phyloP scores from a whole-genome alignment of 2,797 vertebrate genomes.

The Ceryle rudis region DNA sequence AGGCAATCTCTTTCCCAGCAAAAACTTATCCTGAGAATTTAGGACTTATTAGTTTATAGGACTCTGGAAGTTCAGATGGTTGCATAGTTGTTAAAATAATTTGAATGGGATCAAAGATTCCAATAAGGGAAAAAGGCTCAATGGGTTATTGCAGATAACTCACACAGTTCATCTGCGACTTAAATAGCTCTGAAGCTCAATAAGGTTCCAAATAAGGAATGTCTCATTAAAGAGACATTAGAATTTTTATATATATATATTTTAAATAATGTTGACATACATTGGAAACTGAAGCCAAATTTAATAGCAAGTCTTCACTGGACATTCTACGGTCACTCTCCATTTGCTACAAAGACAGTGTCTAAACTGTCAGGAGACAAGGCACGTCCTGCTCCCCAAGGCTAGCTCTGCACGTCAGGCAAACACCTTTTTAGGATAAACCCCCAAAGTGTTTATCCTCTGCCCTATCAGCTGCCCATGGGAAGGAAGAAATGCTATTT shows the following conservation, averaged over 20 bases:
- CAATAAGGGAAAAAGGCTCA: neutral
- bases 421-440: neutral
- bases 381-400: too few relatives aligned
- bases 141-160: neutral
- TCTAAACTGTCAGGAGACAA: neutral
- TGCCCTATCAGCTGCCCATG: neutral
- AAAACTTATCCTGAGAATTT: neutral
- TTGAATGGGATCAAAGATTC: neutral
- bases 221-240: neutral
- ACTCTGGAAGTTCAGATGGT: neutral
- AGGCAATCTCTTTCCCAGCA: neutral
- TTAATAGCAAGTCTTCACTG: neutral
- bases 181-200: neutral
- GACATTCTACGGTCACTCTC: neutral
- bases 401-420: neutral
- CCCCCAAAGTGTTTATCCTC: neutral
- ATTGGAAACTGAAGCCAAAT: neutral
- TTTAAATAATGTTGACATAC: neutral
- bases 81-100: neutral
- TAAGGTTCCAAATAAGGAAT: neutral
- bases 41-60: neutral
- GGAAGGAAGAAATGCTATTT: neutral
- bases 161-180: neutral
- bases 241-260: neutral
- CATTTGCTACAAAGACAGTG: neutral